Evolutionary conservation across 2,888 invertebrate species (phyloP).

Genomic region (Hybos culiciformis): DNA sequence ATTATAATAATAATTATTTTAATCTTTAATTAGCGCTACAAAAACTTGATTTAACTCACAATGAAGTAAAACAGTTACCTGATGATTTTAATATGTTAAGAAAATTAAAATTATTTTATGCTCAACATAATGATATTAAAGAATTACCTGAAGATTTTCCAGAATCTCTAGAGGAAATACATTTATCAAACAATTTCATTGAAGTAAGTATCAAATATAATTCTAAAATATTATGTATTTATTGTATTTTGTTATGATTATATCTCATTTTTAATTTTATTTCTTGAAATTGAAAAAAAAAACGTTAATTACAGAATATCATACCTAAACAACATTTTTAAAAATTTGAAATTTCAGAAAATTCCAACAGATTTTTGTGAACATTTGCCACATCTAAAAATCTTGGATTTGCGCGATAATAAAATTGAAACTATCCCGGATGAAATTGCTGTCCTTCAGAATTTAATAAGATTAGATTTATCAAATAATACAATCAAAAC

Average conservation of each 20-base stretch:
- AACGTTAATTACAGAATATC: conserved; percentile 6
- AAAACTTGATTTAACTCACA: conserved; percentile 60
- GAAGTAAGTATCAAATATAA: conserved; percentile 40
- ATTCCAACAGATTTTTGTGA: conserved; percentile 58
- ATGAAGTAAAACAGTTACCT: conserved; percentile 51
- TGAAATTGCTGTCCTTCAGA: conserved; percentile 59
- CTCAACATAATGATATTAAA: conserved; percentile 69
- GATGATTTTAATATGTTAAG: conserved; percentile 54
- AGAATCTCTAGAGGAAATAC: conserved; percentile 59
- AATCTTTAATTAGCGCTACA: conserved; percentile 36
- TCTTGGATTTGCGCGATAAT: conserved; percentile 70
- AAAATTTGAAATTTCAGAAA: conserved; percentile 37
- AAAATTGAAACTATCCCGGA: conserved; percentile 63
- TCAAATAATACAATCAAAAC: conserved; percentile 63
- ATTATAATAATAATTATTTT: neutral
- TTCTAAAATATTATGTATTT: neutral
- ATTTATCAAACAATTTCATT: conserved; percentile 71
- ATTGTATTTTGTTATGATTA: neutral
- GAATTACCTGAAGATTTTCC: conserved; percentile 62
- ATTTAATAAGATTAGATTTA: conserved; percentile 68
- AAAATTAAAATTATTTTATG: conserved; percentile 59
- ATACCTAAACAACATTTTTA: neutral
- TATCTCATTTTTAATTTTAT: neutral
- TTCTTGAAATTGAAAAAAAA: neutral
- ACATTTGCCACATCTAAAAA: conserved; percentile 55